A percentile compares a stretch with the other conserved stretches of the same genome.
phyloP scores from a whole-genome alignment of 2,888 invertebrate species.

The Loripinus fragilis region DNA sequence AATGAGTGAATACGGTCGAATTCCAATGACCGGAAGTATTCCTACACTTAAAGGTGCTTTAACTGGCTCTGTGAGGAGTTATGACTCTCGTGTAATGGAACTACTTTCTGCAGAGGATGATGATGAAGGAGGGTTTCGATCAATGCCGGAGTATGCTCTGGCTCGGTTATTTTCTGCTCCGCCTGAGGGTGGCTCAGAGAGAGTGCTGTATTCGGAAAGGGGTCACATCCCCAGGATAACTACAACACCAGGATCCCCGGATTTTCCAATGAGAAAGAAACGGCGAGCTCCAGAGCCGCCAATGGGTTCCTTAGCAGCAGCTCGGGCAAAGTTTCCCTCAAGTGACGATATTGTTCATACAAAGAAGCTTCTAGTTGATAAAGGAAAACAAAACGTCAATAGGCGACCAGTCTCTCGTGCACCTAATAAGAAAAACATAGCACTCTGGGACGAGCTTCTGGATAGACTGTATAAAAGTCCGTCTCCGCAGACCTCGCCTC shows the following conservation, averaged over 20 bases:
- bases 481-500: constrained; percentile 36
- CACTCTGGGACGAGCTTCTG: constrained; percentile 48
- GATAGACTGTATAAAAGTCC: constrained; percentile 36
- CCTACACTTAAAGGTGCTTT: constrained; percentile 30
- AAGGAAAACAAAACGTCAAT: neutral
- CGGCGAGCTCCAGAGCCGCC: constrained; percentile 54
- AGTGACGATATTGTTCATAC: constrained; percentile 53
- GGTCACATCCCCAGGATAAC: constrained; percentile 9
- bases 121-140: constrained; percentile 57
- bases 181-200: neutral
- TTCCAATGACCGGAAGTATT: constrained; percentile 36
- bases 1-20: constrained; percentile 8
- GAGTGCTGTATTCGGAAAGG: neutral
- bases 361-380: neutral
- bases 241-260: constrained; percentile 31
- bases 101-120: constrained; percentile 24
- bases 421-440: constrained; percentile 26
- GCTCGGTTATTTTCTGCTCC: constrained; percentile 42
- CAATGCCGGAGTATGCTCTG: constrained; percentile 49
- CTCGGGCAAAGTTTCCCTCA: constrained; percentile 53
- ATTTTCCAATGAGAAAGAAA: constrained; percentile 32
- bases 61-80: constrained; percentile 46
- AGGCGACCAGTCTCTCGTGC: constrained; percentile 38
- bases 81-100: constrained; percentile 48
- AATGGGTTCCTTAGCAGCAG: constrained; percentile 22